Percentiles rank a stretch among this genome's conserved stretches.
Evolutionary conservation across 2,797 vertebrate genomes (phyloP).

Genomic region (Clamator glandarius): DNA sequence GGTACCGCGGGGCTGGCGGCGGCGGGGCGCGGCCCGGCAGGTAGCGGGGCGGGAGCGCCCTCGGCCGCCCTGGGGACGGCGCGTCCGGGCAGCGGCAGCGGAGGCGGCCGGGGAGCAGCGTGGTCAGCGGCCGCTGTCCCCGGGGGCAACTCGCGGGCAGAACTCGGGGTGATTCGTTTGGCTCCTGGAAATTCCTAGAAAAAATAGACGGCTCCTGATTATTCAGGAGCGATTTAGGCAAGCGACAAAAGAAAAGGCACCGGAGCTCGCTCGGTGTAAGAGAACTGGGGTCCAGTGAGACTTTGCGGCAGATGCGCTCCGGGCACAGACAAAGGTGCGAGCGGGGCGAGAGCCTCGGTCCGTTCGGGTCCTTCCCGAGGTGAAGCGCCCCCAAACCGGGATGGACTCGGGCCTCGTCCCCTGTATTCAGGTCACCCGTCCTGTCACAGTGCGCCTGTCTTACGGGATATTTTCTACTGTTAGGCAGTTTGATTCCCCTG

Average conservation of each 20-base stretch:
- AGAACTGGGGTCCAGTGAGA: neutral
- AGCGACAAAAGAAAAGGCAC: neutral
- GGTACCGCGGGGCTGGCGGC: too few relatives aligned
- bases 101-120: fast-evolving
- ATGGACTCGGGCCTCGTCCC: neutral
- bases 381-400: neutral
- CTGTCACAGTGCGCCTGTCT: fast-evolving
- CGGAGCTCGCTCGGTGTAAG: neutral
- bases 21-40: too few relatives aligned
- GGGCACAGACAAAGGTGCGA: neutral
- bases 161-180: neutral
- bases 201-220: neutral
- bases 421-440: neutral
- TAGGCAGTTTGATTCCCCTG: fast-evolving
- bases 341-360: fast-evolving
- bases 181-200: neutral
- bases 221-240: neutral
- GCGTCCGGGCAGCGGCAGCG: too few relatives aligned
- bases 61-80: too few relatives aligned
- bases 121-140: neutral
- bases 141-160: neutral
- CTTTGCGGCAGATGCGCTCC: neutral
- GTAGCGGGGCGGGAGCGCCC: too few relatives aligned
- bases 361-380: neutral
- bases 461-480: neutral